Conservation (phyloP, 2,797 vertebrate species). For the Dallia pectoralis region DNA sequence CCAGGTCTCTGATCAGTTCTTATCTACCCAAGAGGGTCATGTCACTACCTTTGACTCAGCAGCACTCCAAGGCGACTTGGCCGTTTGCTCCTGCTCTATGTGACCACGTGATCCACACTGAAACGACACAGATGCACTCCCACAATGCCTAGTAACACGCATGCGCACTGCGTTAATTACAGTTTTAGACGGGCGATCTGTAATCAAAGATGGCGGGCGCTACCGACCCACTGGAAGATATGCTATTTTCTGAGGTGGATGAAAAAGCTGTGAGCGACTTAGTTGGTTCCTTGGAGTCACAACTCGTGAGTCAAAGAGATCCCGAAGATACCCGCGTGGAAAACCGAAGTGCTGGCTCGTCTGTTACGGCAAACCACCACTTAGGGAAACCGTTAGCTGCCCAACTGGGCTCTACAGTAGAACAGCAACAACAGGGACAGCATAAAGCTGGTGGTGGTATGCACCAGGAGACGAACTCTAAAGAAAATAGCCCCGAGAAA, state of each 20-base stretch:
- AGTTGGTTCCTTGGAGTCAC: constrained; percentile 84
- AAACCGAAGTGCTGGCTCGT: constrained; percentile 69
- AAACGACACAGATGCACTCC: constrained; percentile 75
- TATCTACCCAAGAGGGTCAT: no score
- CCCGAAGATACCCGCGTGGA: constrained; percentile 60
- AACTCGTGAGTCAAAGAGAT: constrained; percentile 76
- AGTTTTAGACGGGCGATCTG: constrained; percentile 65
- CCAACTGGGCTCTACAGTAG: constrained; percentile 70
- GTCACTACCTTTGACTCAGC: no score
- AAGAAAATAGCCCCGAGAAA: constrained; percentile 65
- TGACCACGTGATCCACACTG: no score
- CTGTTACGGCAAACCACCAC: constrained; percentile 74
- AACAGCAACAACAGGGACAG: constrained; percentile 74
- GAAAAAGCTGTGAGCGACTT: constrained; percentile 87
- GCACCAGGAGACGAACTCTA: constrained; percentile 69
- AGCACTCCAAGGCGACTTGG: no score
- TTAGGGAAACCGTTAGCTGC: constrained; percentile 74
- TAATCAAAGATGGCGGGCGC: constrained; percentile 79
- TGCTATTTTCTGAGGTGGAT: constrained; percentile 89
- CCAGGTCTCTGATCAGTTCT: no score
- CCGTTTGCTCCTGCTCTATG: no score
- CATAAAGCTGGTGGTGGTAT: constrained; percentile 66
- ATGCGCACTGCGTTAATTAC: constrained; percentile 64
- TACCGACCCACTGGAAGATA: constrained; percentile 81
- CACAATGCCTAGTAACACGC: constrained; percentile 85